Evolutionary conservation across 2,888 invertebrate genomes (phyloP), one percentile per base, ranked within the genome.

Genomic region (Ypsolopha sequella): DNA sequence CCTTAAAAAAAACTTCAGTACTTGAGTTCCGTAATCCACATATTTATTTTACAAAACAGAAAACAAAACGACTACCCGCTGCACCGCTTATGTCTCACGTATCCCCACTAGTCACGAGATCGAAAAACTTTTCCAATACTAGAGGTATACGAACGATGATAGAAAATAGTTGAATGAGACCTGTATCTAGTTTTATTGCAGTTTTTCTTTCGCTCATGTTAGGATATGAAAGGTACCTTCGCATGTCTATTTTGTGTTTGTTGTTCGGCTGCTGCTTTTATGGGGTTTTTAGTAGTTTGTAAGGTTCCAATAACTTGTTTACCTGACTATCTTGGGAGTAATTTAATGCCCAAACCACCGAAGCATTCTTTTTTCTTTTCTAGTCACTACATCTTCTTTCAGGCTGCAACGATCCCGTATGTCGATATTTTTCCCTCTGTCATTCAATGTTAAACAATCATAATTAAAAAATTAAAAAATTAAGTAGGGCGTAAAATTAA

Each of bases 71-170:
- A 64, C 61, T 60, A 68, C 66, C 75, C 74, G 73, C 72, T 75
- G 76, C 64, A 71, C 63, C 71, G 64, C 41, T 80, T 80, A 78
- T 76, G 78, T 74, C 69, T 65, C 76, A 80, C 80, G 78, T 78
- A 76, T 58, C 59, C 63, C 67, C 73, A 77, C 80, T 76, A 76
- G 76, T 77, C 74, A 74, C 68, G 67, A 72, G 78, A 80, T 80
- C 77, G 79, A 77, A 79, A 84, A 84, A 84, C 67, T 84, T 84
- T 84, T 81, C 81, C 80, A 84, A 82, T 82, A 80, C 70, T 68
- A 66, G 24, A 24, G 24, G 64, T 65, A 65, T 68, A 24, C 45
- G 65, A 65, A 68, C 76, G 78, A 80, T 80, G 79, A 80, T 75
- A 79, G 79, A 69, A 76, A 80, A 77, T 76, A 73, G 75, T 78